These are phyloP conservation scores for human (Homo sapiens) DNA, from an alignment of 2,113 vertebrate species.

Conservation along the genomic window GRCh38 chr13:79389501-79390000, in stretches of 20 bases:
- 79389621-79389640: neutral
- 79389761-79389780: neutral
- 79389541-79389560: neutral
- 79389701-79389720: neutral
- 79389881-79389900: neutral
- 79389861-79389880: neutral
- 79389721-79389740: neutral
- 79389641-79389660: neutral
- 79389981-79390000: neutral
- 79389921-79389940: neutral
- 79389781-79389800: neutral
- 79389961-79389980: neutral
- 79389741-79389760: neutral
- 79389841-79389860: slow-evolving; percentile 6
- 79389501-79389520: neutral
- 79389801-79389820: neutral
- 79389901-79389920: neutral
- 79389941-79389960: neutral
- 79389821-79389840: neutral
- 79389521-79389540: neutral
- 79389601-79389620: neutral
- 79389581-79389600: neutral
- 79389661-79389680: neutral
- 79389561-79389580: neutral
- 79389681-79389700: neutral